Conservation (phyloP, 1,140 invertebrate species). For the Ephestia elutella region DNA sequence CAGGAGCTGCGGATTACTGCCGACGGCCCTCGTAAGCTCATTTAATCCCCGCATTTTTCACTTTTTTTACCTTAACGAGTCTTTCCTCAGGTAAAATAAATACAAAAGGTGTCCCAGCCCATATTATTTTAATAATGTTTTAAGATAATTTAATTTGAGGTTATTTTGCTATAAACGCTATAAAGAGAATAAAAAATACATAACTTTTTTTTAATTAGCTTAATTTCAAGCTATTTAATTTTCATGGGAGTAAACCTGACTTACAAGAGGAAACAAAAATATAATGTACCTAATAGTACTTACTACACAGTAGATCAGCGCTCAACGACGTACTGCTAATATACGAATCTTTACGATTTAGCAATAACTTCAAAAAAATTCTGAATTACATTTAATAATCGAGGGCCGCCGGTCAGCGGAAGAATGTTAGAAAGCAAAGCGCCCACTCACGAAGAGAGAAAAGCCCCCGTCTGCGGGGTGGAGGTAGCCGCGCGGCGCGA, state of each 20-base stretch:
- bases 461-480: slow-evolving; percentile 58
- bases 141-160: neutral
- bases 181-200: neutral
- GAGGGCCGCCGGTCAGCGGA: slow-evolving; percentile 45
- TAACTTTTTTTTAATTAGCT: too few relatives aligned
- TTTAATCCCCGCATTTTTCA: slow-evolving; percentile 27
- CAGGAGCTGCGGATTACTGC: slow-evolving; percentile 55
- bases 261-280: too few relatives aligned
- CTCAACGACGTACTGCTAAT: too few relatives aligned
- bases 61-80: slow-evolving; percentile 22
- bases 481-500: slow-evolving; percentile 47
- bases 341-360: too few relatives aligned
- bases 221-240: too few relatives aligned
- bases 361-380: too few relatives aligned
- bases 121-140: slow-evolving; percentile 9
- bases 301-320: too few relatives aligned
- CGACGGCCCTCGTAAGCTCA: slow-evolving; percentile 46
- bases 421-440: slow-evolving; percentile 70
- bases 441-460: slow-evolving; percentile 74
- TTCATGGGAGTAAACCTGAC: too few relatives aligned
- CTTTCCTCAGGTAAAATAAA: slow-evolving; percentile 17
- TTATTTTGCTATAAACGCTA: neutral
- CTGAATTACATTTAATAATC: neutral
- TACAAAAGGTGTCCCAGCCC: neutral
- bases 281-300: too few relatives aligned